A percentile compares a stretch with the other conserved stretches of the same genome.
phyloP scores from a whole-genome alignment of 1,140 invertebrate genomes.

The Tetranychus cinnabarinus region DNA sequence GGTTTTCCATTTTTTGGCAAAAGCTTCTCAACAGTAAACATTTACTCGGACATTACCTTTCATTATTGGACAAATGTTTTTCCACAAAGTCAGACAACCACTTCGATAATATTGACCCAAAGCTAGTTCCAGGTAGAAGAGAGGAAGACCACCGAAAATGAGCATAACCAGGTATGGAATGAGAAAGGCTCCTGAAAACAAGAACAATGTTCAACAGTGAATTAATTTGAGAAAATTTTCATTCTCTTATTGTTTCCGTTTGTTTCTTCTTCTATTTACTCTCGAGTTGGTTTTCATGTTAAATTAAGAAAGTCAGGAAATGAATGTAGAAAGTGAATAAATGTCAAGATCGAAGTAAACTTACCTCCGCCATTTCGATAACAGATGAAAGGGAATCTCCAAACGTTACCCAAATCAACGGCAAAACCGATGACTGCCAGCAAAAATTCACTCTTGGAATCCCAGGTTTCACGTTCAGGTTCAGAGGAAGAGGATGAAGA shows the following conservation, averaged over 20 bases:
- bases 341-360: conserved; percentile 1
- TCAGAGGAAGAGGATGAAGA: background rate
- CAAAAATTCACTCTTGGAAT: conserved; percentile 69
- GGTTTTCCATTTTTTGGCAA: too few relatives aligned
- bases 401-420: conserved; percentile 71
- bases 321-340: too few relatives aligned
- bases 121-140: conserved; percentile 84
- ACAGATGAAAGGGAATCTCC: conserved; percentile 40
- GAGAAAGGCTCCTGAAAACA: conserved; percentile 56
- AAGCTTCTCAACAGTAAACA: too few relatives aligned
- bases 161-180: conserved; percentile 79
- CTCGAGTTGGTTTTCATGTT: background rate
- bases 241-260: too few relatives aligned
- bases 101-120: conserved; percentile 75
- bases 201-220: background rate
- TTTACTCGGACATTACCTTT: conserved; percentile 43
- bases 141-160: conserved; percentile 64
- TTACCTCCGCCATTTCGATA: conserved; percentile 31
- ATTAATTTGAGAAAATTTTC: background rate
- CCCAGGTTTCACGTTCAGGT: conserved; percentile 44
- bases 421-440: conserved; percentile 76
- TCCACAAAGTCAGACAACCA: conserved; percentile 80
- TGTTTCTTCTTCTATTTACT: background rate
- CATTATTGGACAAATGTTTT: conserved; percentile 75
- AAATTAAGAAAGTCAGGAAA: too few relatives aligned